phyloP scores from a whole-genome alignment of 2,113 vertebrate species.

The Asarcornis scutulata region DNA sequence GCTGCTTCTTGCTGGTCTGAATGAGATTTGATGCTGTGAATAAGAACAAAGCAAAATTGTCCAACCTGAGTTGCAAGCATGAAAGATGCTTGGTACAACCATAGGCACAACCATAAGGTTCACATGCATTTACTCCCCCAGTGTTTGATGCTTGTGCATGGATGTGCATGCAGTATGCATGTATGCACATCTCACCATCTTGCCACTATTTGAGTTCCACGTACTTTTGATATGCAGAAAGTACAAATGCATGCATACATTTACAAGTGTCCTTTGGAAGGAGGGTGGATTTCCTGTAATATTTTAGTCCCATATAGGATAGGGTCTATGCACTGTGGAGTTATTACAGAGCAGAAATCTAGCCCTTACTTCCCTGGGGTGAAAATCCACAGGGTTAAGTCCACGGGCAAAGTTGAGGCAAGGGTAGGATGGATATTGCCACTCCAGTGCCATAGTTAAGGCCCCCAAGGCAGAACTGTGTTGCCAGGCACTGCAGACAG shows the following conservation, averaged over 20 bases:
- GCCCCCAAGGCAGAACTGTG: background rate
- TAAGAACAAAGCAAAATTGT: background rate
- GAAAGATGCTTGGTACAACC: background rate
- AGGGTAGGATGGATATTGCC: background rate
- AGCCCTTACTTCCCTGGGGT: background rate
- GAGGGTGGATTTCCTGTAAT: background rate
- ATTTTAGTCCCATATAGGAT: background rate
- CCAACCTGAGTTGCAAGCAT: background rate
- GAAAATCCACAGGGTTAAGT: background rate
- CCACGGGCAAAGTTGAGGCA: background rate
- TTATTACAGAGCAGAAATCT: background rate
- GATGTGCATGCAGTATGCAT: background rate
- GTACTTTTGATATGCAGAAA: background rate
- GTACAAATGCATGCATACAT: accelerated
- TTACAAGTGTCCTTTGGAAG: background rate
- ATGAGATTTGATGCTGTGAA: background rate
- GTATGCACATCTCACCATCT: background rate
- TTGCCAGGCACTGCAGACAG: background rate
- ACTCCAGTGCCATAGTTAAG: background rate
- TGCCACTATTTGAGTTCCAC: background rate
- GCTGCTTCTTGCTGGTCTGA: background rate
- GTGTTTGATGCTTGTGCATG: background rate
- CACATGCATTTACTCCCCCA: background rate
- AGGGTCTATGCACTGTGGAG: background rate
- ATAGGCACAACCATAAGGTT: accelerated